Evolutionary conservation across 2,113 vertebrate species (phyloP), one percentile per base, ranked within the genome.

Genomic region (Spea multiplicata): DNA sequence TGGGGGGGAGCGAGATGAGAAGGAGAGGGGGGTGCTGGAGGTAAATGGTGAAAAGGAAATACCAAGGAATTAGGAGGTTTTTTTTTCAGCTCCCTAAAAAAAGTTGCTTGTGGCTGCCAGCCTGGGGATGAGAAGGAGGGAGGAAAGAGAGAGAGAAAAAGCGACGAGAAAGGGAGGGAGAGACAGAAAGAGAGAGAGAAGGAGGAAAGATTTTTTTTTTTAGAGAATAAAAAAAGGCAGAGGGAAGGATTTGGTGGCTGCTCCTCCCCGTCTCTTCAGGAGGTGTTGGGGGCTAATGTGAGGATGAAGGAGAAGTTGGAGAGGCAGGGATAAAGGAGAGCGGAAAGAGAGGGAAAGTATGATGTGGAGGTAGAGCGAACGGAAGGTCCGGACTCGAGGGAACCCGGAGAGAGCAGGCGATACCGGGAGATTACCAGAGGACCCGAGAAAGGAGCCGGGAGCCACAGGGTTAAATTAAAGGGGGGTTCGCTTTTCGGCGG

Each of bases 251-350:
- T 85, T 74, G 80, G 67, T 57, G 73, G 75, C 82, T 44, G 81
- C 84, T 74, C 87, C 88, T 81, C 89, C 92, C 55, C 69, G 88
- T 87, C 88, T 84, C 89, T 88, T 78, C 86, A 86, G 85, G 88
- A 91, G 91, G 83, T 78, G 86, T 84, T 87, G 83, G 84, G 84
- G 87, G 81, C 82, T 87, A 83, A 87, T 84, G 86, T 85, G 85
- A 85, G 87, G 84, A 88, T 85, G 81, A 71, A 68, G 72, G 78
- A 77, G 78, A 81, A 83, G 66, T 74, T 74, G 82, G 85, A 81
- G 75, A 75, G 82, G 76, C 65, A 81, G 81, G 57, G 66, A 30
- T 3, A 6, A 17, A 44, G 6, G n/a, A 16, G 44, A 8, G 55
- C 10, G 53, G 74, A 61, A 65, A 78, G 73, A 80, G 77, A 81